Base-by-base conservation (phyloP, 2,888 invertebrate species). In the Noctua janthina region DNA sequence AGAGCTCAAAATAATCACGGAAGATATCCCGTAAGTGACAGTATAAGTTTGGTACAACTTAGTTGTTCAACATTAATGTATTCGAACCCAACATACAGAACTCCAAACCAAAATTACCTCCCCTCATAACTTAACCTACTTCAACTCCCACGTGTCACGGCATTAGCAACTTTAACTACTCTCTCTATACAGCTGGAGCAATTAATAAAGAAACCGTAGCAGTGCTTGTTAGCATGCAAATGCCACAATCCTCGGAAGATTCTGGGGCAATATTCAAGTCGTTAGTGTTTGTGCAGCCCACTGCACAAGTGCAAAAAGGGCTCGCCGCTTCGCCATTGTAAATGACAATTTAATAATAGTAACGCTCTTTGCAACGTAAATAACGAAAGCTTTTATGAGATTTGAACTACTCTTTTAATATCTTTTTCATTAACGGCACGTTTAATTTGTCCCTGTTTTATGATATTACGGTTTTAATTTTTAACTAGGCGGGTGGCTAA, bases 191-290 rank as follows among this genome's bases (percentile, higher is more conserved):
- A 75, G 80, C 68, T 68, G 46, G 77, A 88, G 92, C 93, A 94
- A 94, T 94, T 94, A 94, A 94, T 93, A 94, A 95, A 93, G 93
- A 93, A 92, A 92, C 90, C 90, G 85, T 83, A 85, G 88, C 86
- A 83, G 76, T 83, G 89, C 92, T 93, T 93, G 94, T 94, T 94
- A 95, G 93, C 92, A 94, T 94, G 94, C 94, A 94, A 95, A 95
- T 94, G 91, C 91, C 88, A 90, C 93, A 93, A 93, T 93, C 91
- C 93, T 90, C 82, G 76, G 91, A 93, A 94, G 95, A 94, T 94
- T 94, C 91, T 89, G 82, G 86, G 90, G 91, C 92, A 94, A 94
- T 95, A 94, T 93, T 94, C 93, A 88, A 93, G 94, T 93, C 94
- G 94, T 95, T 95, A 95, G 94, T 93, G 94, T 93, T 95, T 94